Percentiles rank a stretch among this genome's conserved stretches.
Conservation (phyloP, 2,888 invertebrate genomes). For the Watsonalla binaria region DNA sequence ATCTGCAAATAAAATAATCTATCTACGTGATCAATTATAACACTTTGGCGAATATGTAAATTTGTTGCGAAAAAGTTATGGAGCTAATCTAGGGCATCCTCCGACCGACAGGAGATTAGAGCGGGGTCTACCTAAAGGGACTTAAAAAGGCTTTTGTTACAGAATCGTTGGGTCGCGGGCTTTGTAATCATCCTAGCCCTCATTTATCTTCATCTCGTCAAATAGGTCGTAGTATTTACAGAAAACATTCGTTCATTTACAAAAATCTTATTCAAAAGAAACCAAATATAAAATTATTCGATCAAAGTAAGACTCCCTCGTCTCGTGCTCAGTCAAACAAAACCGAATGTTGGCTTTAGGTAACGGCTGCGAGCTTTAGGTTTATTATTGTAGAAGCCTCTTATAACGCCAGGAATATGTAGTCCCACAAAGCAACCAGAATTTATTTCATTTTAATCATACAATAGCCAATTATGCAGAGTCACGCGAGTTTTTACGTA, state of each 20-base stretch:
- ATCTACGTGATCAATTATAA: slow-evolving; percentile 40
- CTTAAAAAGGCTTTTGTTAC: slow-evolving; percentile 45
- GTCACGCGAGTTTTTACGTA: neutral
- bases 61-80: slow-evolving; percentile 61
- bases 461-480: neutral
- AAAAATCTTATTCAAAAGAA: neutral
- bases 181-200: slow-evolving; percentile 24
- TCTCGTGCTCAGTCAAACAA: neutral
- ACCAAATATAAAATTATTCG: neutral
- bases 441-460: neutral
- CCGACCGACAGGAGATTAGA: slow-evolving; percentile 34
- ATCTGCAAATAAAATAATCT: neutral
- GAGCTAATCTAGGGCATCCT: slow-evolving; percentile 48
- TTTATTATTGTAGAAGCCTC: neutral
- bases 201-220: slow-evolving; percentile 46
- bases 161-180: slow-evolving; percentile 30
- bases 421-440: neutral
- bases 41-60: slow-evolving; percentile 52
- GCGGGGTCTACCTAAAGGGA: slow-evolving; percentile 31
- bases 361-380: neutral
- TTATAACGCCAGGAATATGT: neutral
- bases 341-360: neutral
- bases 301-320: neutral
- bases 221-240: slow-evolving; percentile 24
- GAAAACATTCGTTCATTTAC: slow-evolving; percentile 26